Evolutionary conservation across 2,797 vertebrate genomes (phyloP), one percentile per base, ranked within the genome.

Genomic region (Lophotriccus pileatus): DNA sequence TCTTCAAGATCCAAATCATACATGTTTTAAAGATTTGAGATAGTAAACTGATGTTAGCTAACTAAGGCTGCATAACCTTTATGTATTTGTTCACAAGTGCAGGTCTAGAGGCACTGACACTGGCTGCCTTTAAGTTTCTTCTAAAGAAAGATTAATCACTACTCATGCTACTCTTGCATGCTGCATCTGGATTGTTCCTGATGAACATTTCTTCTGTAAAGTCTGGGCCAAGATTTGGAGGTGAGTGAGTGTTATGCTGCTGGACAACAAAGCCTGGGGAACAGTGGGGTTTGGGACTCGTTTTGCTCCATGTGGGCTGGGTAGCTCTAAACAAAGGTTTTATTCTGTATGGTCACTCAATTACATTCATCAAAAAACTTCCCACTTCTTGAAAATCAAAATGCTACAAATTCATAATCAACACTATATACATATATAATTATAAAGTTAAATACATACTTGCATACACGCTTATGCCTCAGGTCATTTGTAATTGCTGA

Each of bases 171-270:
- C 2, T 6, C 8, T 47, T 85, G 27, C 12, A 9, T 11, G 5
- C 32, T 72, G 20, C 16, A 49, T 32, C 28, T 49, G 46, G 37
- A 43, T 37, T 87, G 30, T 6, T 70, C 28, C 68, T 27, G 12
- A 28, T 1, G 2, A 59, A 56, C 0, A 0, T 37, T 82, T 56
- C n/a, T 79, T 64, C 52, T 64, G 3, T 32, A 27, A 55, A 53
- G 12, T 21, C 68, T 58, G 44, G 50, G 23, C 32, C 25, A 47
- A 36, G 41, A 69, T 75, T 79, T 81, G 58, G 16, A 77, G 46
- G 11, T 9, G 5, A 62, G 21, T 12, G 22, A 19, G 8, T 18
- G 1, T 5, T 5, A 5, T 64, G 36, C 28, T 34, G 17, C 36
- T 49, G 43, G 41, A 24, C 25, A 43, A 10, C 32, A 73, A 68